These are phyloP conservation scores for Pediacus dermestoides DNA, from an alignment of 2,888 invertebrate species.

Conservation along the genomic window DNA sequence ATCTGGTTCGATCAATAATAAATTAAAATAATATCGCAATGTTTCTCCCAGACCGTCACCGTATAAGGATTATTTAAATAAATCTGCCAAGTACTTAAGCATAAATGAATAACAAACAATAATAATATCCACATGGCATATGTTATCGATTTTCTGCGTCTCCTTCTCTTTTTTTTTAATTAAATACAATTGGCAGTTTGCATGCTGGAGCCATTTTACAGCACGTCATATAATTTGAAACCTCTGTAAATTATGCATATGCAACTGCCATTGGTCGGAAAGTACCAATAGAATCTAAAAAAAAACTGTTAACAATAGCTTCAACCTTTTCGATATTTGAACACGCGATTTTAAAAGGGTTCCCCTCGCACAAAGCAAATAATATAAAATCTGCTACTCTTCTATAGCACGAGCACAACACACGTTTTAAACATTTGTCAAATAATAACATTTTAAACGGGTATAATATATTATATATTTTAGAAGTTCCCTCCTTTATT, in stretches of 20 bases:
- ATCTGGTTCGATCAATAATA: too few relatives aligned
- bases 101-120: too few relatives aligned
- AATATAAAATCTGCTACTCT: conserved; percentile 38
- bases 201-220: conserved; percentile 20
- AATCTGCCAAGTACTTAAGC: too few relatives aligned
- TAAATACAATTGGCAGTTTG: too few relatives aligned
- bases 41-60: too few relatives aligned
- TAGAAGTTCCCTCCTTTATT: too few relatives aligned
- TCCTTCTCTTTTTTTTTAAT: too few relatives aligned
- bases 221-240: conserved; percentile 16
- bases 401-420: conserved; percentile 29
- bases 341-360: conserved; percentile 41
- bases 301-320: conserved; percentile 28
- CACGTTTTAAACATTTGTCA: conserved; percentile 43
- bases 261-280: conserved; percentile 26
- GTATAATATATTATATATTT: too few relatives aligned
- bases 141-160: too few relatives aligned
- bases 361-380: conserved; percentile 31
- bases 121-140: too few relatives aligned
- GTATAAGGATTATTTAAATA: too few relatives aligned
- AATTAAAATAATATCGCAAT: too few relatives aligned
- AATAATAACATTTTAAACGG: conserved; percentile 28
- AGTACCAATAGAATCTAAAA: conserved; percentile 30
- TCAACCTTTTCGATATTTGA: conserved; percentile 29
- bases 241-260: conserved; percentile 32